These are phyloP conservation scores for Oreochromis aureus DNA, from an alignment of 2,113 vertebrate genomes.

Conservation along the genomic window DNA sequence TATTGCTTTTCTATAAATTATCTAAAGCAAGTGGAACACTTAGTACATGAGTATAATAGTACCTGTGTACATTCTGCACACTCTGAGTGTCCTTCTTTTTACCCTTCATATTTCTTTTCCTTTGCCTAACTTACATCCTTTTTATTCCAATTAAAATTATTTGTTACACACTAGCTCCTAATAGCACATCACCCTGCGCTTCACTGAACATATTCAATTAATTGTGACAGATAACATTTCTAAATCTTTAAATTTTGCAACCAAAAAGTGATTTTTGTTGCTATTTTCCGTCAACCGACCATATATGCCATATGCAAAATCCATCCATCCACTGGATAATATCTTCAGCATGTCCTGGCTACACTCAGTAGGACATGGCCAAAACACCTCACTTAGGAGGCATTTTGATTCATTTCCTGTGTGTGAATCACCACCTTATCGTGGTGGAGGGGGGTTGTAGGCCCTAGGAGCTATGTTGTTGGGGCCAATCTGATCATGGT, in stretches of 20 bases:
- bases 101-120: neutral
- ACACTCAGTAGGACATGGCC: neutral
- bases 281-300: neutral
- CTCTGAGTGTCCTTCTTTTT: neutral
- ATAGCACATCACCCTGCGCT: neutral
- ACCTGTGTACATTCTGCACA: neutral
- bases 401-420: neutral
- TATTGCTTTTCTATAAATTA: neutral
- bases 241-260: neutral
- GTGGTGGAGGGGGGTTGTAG: neutral
- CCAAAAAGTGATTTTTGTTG: neutral
- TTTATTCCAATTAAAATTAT: neutral
- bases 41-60: neutral
- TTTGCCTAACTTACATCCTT: neutral
- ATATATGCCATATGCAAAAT: neutral
- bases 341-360: neutral
- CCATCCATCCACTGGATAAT: neutral
- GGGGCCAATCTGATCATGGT: accelerated
- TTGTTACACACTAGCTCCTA: neutral
- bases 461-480: neutral
- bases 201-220: neutral
- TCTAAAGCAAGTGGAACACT: neutral
- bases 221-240: neutral
- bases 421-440: neutral
- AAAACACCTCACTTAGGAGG: neutral